Evolutionary conservation across 2,888 invertebrate genomes (phyloP).

Genomic region (Catocala fraxini): DNA sequence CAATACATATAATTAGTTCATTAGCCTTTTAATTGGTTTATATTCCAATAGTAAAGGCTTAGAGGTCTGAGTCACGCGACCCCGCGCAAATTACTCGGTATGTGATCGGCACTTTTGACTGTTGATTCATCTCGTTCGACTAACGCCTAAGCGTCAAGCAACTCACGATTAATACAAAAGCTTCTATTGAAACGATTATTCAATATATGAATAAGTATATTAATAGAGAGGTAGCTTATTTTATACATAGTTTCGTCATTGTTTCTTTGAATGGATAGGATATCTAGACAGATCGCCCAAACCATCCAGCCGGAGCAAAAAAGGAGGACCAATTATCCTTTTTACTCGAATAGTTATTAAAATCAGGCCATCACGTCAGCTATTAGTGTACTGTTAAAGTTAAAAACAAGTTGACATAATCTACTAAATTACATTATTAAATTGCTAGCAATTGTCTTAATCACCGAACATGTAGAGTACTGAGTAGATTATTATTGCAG

Average conservation of each 20-base stretch:
- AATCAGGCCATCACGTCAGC: no score
- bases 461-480: background rate
- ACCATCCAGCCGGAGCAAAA: no score
- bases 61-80: constrained; percentile 38
- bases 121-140: constrained; percentile 44
- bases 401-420: no score
- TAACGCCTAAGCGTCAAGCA: constrained; percentile 25
- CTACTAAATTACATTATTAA: background rate
- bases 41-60: constrained; percentile 16
- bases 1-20: constrained; percentile 32
- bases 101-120: constrained; percentile 33
- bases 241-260: no score
- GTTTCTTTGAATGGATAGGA: no score
- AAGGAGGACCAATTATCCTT: no score
- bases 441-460: background rate
- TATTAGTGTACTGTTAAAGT: no score
- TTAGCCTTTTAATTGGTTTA: constrained; percentile 33
- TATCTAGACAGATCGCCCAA: no score
- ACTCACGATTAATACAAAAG: constrained; percentile 27
- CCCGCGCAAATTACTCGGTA: constrained; percentile 31
- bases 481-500: constrained; percentile 10
- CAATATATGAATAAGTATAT: background rate
- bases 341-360: no score
- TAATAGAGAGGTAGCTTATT: no score
- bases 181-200: constrained; percentile 20